Percentiles rank a stretch among this genome's conserved stretches.
Conservation (phyloP, 2,113 vertebrate species). For the Hippoglossus stenolepis region DNA sequence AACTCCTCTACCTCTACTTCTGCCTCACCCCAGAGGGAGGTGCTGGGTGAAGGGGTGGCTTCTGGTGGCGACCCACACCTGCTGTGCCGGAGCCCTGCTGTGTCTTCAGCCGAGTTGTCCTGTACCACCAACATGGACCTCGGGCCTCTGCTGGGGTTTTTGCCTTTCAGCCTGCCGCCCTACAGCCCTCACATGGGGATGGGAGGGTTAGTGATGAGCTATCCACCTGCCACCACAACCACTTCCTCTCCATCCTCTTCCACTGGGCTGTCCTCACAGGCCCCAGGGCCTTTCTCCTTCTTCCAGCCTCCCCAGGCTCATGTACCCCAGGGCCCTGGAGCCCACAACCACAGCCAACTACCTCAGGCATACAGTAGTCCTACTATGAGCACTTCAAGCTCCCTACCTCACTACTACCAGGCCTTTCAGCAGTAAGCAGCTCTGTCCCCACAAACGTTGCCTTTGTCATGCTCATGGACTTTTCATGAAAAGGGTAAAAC, state of each 20-base stretch:
- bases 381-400: conserved; percentile 89
- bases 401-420: conserved; percentile 98
- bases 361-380: conserved; percentile 92
- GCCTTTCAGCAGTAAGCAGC: conserved; percentile 88
- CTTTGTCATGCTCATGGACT: conserved; percentile 18
- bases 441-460: conserved; percentile 25
- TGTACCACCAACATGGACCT: conserved; percentile 96
- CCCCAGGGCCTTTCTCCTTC: conserved; percentile 87
- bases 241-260: conserved; percentile 72
- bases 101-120: conserved; percentile 88
- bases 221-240: conserved; percentile 78
- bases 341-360: conserved; percentile 86
- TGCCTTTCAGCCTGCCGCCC: conserved; percentile 92
- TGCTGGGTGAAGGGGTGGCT: conserved; percentile 78
- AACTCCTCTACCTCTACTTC: conserved; percentile 80
- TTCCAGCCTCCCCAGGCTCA: conserved; percentile 76
- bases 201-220: conserved; percentile 93
- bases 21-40: conserved; percentile 88
- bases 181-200: conserved; percentile 91
- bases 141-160: conserved; percentile 92
- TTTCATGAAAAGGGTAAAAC: conserved; percentile 41
- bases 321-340: conserved; percentile 65
- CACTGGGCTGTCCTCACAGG: conserved; percentile 84
- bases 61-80: conserved; percentile 79
- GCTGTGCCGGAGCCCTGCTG: conserved; percentile 89